A percentile compares a stretch with the other conserved stretches of the same genome.
phyloP scores from a whole-genome alignment of 2,113 vertebrate genomes.

The Bufo bufo region DNA sequence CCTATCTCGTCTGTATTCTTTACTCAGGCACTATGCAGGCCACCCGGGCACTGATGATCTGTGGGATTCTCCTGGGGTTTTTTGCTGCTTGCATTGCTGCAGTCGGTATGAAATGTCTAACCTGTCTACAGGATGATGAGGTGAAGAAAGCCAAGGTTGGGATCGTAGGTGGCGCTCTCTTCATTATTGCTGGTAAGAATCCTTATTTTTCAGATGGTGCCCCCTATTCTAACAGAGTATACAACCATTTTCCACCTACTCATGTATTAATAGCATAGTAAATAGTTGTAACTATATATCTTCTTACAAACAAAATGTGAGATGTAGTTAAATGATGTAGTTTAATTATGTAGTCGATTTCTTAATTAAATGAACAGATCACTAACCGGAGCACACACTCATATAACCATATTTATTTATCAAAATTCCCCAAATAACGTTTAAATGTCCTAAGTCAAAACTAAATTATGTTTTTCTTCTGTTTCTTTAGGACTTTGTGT shows the following conservation, averaged over 20 bases:
- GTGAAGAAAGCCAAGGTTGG: constrained; percentile 78
- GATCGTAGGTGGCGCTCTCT: constrained; percentile 78
- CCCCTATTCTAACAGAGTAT: too few relatives aligned
- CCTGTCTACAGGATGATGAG: constrained; percentile 79
- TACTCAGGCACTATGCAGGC: constrained; percentile 79
- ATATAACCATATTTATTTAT: neutral
- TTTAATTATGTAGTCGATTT: too few relatives aligned
- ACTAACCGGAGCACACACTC: neutral
- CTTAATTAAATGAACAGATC: too few relatives aligned
- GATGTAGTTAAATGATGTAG: too few relatives aligned
- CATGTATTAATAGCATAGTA: neutral
- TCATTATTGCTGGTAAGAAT: constrained; percentile 81
- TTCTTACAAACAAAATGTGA: too few relatives aligned
- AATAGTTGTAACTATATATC: too few relatives aligned
- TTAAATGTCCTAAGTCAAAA: neutral
- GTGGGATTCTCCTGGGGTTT: constrained; percentile 79
- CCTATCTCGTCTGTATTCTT: neutral
- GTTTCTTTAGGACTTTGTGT: constrained; percentile 77
- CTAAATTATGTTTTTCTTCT: neutral
- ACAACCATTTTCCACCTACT: too few relatives aligned
- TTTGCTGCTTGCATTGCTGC: constrained; percentile 76
- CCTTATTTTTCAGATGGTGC: neutral
- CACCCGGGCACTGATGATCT: constrained; percentile 83
- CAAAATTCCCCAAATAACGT: neutral
- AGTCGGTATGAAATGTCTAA: constrained; percentile 90